Evolutionary conservation across 2,888 invertebrate species (phyloP), one percentile per base, ranked within the genome.

Genomic region (Euphydryas editha): DNA sequence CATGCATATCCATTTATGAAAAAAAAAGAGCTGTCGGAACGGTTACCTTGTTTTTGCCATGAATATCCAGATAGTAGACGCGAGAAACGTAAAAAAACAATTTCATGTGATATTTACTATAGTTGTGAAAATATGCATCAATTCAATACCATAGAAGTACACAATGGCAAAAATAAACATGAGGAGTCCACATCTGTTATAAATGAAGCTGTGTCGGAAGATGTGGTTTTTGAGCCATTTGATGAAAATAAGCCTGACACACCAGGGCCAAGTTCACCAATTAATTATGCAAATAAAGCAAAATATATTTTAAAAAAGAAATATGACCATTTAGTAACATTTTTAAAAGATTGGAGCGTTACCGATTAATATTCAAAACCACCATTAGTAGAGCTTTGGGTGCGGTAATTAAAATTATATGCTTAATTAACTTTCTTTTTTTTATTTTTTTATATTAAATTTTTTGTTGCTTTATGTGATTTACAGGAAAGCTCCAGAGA

Each of bases 401-500:
- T 80, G 81, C 77, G 83, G 81, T 83, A 72, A 54, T 49, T 64
- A 66, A 63, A 24, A 57, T n/a, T 62, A 54, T 54, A 18, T n/a
- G 54, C 36, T 62, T 58, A 73, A 74, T 72, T 76, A 76, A 79
- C 75, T 73, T 71, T 63, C 64, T 75, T 63, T 75, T 79, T 81
- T 77, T 75, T 83, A 63, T 59, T 56, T 69, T 56, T 59, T 70
- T 56, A 55, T 62, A 51, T 66, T 68, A 70, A 76, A 73, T 74
- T 73, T 85, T 85, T 85, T 85, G 70, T 68, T 70, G 70, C 70
- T 68, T 70, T 70, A 88, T 90, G 83, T 91, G 86, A 90, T 91
- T 92, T 92, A 82, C 92, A 92, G 92, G 92, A 88, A 81, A 83
- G 83, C 88, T 82, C 87, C 87, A 85, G 87, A 87, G 87, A 88